A percentile compares a stretch with the other conserved stretches of the same genome.
Conservation (phyloP, 2,888 invertebrate genomes). For the Xestia rhomboidea region DNA sequence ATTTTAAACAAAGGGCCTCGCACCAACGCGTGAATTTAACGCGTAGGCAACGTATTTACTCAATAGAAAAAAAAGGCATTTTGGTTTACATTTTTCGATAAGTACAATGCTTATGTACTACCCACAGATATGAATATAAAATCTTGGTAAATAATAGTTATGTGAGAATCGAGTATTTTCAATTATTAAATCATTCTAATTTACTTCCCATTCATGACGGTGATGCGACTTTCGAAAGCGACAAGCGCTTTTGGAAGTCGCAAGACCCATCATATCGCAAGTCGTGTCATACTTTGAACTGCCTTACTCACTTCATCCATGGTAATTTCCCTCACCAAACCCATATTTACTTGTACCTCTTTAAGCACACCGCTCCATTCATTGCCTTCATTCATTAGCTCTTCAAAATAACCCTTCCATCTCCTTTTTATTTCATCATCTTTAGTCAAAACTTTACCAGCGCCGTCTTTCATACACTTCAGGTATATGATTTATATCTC, state of each 20-base stretch:
- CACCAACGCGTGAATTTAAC: not conserved
- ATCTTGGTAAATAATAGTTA: not conserved
- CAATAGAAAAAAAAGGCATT: not conserved
- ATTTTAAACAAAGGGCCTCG: slow-evolving; percentile 29
- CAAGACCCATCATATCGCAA: not conserved
- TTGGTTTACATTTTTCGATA: not conserved
- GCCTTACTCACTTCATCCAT: too few species aligned
- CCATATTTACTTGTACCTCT: too few species aligned
- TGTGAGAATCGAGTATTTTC: not conserved
- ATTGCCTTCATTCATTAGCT: too few species aligned
- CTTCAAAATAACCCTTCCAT: too few species aligned
- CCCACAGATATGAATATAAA: not conserved
- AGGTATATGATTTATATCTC: too few species aligned
- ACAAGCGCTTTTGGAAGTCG: not conserved
- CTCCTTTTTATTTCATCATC: too few species aligned
- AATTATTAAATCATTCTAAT: not conserved
- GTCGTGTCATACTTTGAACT: not conserved
- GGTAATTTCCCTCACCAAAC: too few species aligned
- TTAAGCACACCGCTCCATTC: too few species aligned
- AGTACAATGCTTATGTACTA: not conserved
- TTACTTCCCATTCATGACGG: not conserved
- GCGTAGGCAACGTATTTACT: not conserved
- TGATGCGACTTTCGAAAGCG: not conserved
- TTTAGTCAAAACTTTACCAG: too few species aligned
- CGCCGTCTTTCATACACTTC: too few species aligned